phyloP scores from a whole-genome alignment of 1,140 invertebrate species.

The Eueides isabella region DNA sequence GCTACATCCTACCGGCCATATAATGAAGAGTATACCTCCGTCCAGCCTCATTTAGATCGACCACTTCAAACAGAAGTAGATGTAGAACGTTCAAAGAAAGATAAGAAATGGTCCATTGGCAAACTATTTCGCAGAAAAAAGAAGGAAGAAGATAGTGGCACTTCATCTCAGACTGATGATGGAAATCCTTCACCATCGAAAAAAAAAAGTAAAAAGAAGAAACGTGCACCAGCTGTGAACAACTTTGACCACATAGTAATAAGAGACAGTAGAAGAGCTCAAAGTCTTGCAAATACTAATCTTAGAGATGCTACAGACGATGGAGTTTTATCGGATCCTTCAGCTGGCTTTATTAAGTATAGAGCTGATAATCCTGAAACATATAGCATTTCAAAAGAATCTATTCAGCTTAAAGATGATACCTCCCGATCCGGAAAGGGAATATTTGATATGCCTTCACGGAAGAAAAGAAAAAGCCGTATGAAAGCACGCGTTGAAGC shows the following conservation, averaged over 20 bases:
- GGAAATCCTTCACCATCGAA: slow-evolving; percentile 78
- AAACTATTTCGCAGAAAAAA: slow-evolving; percentile 87
- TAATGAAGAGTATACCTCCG: slow-evolving; percentile 66
- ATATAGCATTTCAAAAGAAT: slow-evolving; percentile 65
- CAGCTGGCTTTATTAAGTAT: slow-evolving; percentile 79
- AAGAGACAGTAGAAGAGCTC: slow-evolving; percentile 73
- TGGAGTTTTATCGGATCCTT: slow-evolving; percentile 82
- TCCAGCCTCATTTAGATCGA: slow-evolving; percentile 64
- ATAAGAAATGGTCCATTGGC: slow-evolving; percentile 89
- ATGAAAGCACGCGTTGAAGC: slow-evolving; percentile 86
- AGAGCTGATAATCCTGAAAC: slow-evolving; percentile 66
- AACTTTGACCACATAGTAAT: slow-evolving; percentile 83
- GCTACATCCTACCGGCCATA: slow-evolving; percentile 63
- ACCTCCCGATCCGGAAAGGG: slow-evolving; percentile 69
- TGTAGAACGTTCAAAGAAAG: slow-evolving; percentile 70
- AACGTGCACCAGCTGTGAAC: slow-evolving; percentile 61
- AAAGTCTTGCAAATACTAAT: slow-evolving; percentile 74
- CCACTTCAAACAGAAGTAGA: slow-evolving; percentile 58
- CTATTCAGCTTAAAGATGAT: slow-evolving; percentile 70
- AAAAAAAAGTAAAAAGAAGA: slow-evolving; percentile 78
- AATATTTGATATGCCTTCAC: slow-evolving; percentile 80
- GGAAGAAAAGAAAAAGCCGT: slow-evolving; percentile 82
- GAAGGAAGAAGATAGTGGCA: slow-evolving; percentile 83
- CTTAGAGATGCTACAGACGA: slow-evolving; percentile 76
- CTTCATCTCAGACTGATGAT: slow-evolving; percentile 85